Evolutionary conservation across 2,888 invertebrate genomes (phyloP), one percentile per base, ranked within the genome.

Genomic region (Acanthopleura granulata): DNA sequence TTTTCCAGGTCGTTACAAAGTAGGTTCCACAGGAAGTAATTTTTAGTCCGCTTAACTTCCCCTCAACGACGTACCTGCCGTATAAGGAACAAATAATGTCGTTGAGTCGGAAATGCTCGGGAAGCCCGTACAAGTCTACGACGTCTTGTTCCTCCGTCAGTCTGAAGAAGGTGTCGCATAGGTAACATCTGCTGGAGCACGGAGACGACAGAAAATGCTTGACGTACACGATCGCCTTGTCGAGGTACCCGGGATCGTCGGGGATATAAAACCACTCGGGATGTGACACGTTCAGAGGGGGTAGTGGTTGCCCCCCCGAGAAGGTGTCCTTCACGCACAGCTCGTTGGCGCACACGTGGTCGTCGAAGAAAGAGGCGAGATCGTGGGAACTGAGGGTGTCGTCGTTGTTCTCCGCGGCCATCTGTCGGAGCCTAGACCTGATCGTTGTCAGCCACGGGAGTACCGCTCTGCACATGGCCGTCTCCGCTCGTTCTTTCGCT

Each of bases 11-110:
- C 14, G 51, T 15, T 51, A 51, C 51, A 18, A 51, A 51, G 51
- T 51, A 51, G 51, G 51, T 51, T 51, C 51, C 51, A 51, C 51
- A 14, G 51, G 51, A 51, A 51, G 51, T 51, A 51, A 51, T 51
- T 51, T 51, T 51, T 15, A 51, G 51, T 18, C 51, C 51, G 51
- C 18, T 51, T 51, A 51, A 51, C 18, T 18, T 14, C 14, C 51
- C 51, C 51, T 51, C 18, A 14, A 51, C 51, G 14, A 15, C 51
- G 51, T 51, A 51, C 18, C 51, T 51, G 14, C 51, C 51, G 51
- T 51, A 51, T 51, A 51, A 51, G 51, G 51, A 51, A 51, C 51
- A 51, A 51, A 51, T 51, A 51, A 14, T 51, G 51, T 51, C 51
- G 51, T 51, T 51, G 14, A 51, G 51, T 18, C 18, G 14, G 51